These are phyloP conservation scores for Pycnonotus jocosus DNA, from an alignment of 2,113 vertebrate species.

Conservation along the genomic window DNA sequence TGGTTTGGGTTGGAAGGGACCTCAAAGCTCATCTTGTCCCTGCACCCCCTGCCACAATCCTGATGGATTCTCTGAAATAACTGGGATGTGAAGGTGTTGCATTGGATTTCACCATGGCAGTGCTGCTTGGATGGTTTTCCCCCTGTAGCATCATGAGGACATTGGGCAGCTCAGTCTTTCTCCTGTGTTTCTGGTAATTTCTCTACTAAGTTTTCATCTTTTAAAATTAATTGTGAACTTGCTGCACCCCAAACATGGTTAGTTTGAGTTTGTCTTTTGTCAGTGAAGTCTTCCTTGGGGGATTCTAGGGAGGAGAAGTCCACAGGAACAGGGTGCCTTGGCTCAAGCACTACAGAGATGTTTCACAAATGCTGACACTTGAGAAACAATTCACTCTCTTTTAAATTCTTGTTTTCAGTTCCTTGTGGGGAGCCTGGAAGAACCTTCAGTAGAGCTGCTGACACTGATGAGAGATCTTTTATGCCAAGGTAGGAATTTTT, in stretches of 20 bases:
- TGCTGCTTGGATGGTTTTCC: background rate
- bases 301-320: background rate
- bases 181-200: background rate
- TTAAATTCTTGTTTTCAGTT: background rate
- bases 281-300: background rate
- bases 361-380: background rate
- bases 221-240: background rate
- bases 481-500: conserved; percentile 58
- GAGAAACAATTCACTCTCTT: background rate
- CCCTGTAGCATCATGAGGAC: background rate
- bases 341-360: background rate
- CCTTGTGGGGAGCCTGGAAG: background rate
- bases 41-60: background rate
- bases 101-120: accelerated
- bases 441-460: conserved; percentile 28
- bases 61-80: background rate
- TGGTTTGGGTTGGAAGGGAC: background rate
- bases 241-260: background rate
- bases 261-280: background rate
- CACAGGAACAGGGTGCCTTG: background rate
- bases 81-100: background rate
- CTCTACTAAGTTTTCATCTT: background rate
- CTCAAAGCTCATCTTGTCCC: background rate
- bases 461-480: conserved; percentile 72
- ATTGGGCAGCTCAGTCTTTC: background rate